A percentile compares a stretch with the other conserved stretches of the same genome.
phyloP scores from a whole-genome alignment of 2,797 vertebrate species.

The Adrianichthys oophorus region DNA sequence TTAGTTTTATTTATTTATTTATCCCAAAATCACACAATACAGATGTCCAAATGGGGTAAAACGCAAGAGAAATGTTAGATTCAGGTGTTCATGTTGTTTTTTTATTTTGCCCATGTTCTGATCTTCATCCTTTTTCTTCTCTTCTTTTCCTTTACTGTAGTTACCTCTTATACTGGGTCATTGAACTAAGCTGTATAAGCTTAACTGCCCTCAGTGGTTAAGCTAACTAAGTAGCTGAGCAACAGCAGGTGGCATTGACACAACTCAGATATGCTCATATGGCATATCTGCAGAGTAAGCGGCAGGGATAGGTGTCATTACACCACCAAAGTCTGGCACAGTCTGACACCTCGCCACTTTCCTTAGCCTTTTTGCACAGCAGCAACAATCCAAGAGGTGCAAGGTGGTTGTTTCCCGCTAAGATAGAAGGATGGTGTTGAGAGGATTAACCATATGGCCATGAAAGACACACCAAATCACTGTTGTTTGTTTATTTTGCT shows the following conservation, averaged over 20 bases:
- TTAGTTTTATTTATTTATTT: no score
- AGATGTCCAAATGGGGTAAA: no score
- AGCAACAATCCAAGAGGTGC: background rate
- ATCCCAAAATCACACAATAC: no score
- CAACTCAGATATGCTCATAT: constrained; percentile 39
- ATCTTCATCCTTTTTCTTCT: constrained; percentile 23
- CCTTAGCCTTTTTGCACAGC: background rate
- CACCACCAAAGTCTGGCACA: background rate
- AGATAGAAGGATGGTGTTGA: constrained; percentile 30
- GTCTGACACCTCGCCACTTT: background rate
- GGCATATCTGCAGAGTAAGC: constrained; percentile 37
- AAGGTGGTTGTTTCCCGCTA: constrained; percentile 7
- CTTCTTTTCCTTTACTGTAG: constrained; percentile 46
- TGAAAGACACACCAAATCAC: constrained; percentile 33
- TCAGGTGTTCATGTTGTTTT: constrained; percentile 6
- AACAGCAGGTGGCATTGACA: constrained; percentile 61
- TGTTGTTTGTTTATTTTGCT: constrained; percentile 33
- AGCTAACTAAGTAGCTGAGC: constrained; percentile 71
- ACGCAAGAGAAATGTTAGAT: no score
- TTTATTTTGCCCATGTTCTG: constrained; percentile 24
- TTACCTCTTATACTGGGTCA: constrained; percentile 58
- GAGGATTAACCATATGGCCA: constrained; percentile 59
- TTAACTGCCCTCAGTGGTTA: constrained; percentile 63
- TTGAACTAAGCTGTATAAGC: constrained; percentile 71
- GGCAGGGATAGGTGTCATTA: constrained; percentile 1